These are phyloP conservation scores for Epirrita christyi DNA, from an alignment of 2,888 invertebrate genomes.

Conservation along the genomic window DNA sequence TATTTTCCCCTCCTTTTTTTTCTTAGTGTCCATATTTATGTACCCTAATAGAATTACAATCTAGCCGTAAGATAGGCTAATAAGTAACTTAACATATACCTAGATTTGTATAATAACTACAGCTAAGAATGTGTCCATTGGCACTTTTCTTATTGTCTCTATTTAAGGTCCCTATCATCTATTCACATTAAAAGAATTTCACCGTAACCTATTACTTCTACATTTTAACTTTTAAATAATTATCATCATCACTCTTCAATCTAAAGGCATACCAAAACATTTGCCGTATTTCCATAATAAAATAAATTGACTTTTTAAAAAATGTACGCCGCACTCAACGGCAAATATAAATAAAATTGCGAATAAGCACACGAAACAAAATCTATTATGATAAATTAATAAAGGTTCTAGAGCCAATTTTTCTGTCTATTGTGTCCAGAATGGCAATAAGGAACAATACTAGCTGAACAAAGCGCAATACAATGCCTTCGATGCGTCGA, in stretches of 20 bases:
- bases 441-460: conserved; percentile 66
- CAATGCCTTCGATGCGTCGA: conserved; percentile 39
- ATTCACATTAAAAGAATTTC: too few species aligned
- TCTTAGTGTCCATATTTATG: too few species aligned
- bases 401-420: conserved; percentile 71
- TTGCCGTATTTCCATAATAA: conserved; percentile 14
- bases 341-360: conserved; percentile 20
- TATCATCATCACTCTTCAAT: conserved; percentile 1
- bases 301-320: conserved; percentile 16
- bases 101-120: too few species aligned
- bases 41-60: too few species aligned
- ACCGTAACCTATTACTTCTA: too few species aligned
- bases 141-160: too few species aligned
- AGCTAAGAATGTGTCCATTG: too few species aligned
- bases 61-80: too few species aligned
- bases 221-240: not conserved
- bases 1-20: too few species aligned
- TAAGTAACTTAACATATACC: too few species aligned
- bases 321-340: conserved; percentile 23
- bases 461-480: conserved; percentile 50
- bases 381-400: conserved; percentile 71
- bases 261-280: conserved; percentile 9
- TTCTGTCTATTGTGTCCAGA: conserved; percentile 67
- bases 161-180: too few species aligned
- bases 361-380: conserved; percentile 30